Percentiles rank a stretch among this genome's conserved stretches.
Conservation (phyloP, 2,797 vertebrate genomes). For the Tokudaia tokunoshimensis region DNA sequence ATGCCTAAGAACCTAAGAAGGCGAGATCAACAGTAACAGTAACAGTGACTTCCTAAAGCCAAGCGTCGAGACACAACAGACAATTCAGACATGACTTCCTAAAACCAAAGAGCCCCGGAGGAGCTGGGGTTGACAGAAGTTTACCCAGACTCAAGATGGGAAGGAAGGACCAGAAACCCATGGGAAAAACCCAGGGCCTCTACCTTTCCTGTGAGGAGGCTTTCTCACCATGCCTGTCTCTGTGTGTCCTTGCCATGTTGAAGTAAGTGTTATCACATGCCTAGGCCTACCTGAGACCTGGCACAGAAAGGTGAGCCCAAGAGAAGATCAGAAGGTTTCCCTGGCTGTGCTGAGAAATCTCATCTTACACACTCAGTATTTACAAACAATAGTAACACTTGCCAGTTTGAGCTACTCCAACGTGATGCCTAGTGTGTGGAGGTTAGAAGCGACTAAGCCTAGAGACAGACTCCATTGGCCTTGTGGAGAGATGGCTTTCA, state of each 20-base stretch:
- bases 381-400: not conserved
- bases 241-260: rapidly evolving
- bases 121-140: rapidly evolving
- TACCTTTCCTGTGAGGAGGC: not conserved
- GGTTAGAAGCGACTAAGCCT: not conserved
- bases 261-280: not conserved
- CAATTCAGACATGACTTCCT: not conserved
- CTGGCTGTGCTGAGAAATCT: rapidly evolving
- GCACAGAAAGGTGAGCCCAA: rapidly evolving
- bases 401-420: rapidly evolving
- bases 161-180: not conserved
- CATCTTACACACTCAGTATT: rapidly evolving
- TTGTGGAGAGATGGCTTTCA: rapidly evolving
- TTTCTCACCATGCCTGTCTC: rapidly evolving
- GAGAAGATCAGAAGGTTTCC: not conserved
- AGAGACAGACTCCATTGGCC: not conserved
- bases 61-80: too few relatives aligned
- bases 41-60: rapidly evolving
- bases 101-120: too few relatives aligned
- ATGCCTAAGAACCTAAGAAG: not conserved
- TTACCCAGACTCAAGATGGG: too few relatives aligned
- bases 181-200: rapidly evolving
- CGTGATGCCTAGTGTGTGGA: rapidly evolving
- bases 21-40: rapidly evolving
- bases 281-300: rapidly evolving